Base-by-base conservation (phyloP, 2,888 invertebrate genomes). In the Caenorhabditis macrosperma region DNA sequence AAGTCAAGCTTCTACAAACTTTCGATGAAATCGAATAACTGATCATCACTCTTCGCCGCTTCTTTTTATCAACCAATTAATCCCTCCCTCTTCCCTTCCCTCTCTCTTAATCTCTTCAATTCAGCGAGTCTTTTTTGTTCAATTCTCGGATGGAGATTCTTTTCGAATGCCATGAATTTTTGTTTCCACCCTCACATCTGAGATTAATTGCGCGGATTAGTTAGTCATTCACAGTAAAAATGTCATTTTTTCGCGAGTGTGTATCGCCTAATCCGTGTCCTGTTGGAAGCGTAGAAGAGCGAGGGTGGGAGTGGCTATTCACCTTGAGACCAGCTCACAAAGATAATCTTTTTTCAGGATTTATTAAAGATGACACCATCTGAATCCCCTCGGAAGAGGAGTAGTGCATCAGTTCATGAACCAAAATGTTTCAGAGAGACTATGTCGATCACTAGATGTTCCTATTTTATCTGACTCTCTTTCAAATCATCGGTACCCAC, bases 161-260 rank as follows among this genome's bases (percentile, higher is more conserved):
- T 54, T 69, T 50, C 28, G 52, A 59, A 69, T 61, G 52, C 60
- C 69, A 52, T 69, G 38, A 33, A 60, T 50, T 71, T 71, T 46
- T 55, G 54, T 46, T 55, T 55, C 71, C 71, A 71, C 71, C 61
- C 71, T 63, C 71, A 46, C 52, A 71, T 59, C 41, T 9, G 44
- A 71, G 63, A 71, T 61, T 71, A 71, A 63, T 71, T 71, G 71
- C 44, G 44, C n/a, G 44, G 71, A 71, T 71, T 71, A 71, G 59
- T 68, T 59, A 59, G 57, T 68, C 68, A 68, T 55, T 59, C 50
- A 30, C n/a, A 57, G 33, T 15, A 48, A 59, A 57, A 55, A 48
- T 68, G 57, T 24, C 69, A 59, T 33, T 35, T 59, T 46, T 48
- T 17, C 33, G 2, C n/a, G n/a, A n/a, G n/a, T n/a, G 22, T 20